These are phyloP conservation scores for Calidris pugnax DNA, from an alignment of 2,113 vertebrate genomes.

Conservation along the genomic window DNA sequence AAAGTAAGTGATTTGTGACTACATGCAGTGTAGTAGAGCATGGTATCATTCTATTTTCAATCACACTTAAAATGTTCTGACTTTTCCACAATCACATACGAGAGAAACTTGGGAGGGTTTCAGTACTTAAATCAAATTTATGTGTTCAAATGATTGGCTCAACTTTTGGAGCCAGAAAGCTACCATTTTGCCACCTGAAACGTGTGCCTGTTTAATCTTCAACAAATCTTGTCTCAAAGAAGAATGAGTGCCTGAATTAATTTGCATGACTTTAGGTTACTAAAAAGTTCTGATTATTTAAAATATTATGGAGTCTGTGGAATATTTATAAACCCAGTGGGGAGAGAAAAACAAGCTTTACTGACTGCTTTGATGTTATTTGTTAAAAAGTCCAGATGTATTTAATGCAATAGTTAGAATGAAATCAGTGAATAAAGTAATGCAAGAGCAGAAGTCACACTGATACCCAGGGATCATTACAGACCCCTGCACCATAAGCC, in stretches of 20 bases:
- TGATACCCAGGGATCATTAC: not conserved
- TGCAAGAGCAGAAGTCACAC: not conserved
- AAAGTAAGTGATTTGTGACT: not conserved
- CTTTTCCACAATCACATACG: not conserved
- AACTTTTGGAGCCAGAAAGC: not conserved
- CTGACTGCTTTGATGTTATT: not conserved
- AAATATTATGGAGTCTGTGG: not conserved
- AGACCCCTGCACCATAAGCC: not conserved
- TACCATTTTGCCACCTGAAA: not conserved
- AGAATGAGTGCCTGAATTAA: not conserved
- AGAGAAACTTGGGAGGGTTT: not conserved
- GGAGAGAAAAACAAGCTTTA: not conserved
- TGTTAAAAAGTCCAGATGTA: not conserved
- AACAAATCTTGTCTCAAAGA: not conserved
- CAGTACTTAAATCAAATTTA: not conserved
- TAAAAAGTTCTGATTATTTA: not conserved
- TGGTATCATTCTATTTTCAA: not conserved
- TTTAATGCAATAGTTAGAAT: not conserved
- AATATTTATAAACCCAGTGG: not conserved
- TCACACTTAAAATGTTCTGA: not conserved
- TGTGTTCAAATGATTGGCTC: not conserved
- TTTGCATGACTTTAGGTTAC: not conserved
- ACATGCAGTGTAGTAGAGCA: fast-evolving
- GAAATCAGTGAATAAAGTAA: not conserved
- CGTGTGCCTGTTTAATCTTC: not conserved